Conservation (phyloP, 2,113 vertebrate genomes). For the Monopterus albus region DNA sequence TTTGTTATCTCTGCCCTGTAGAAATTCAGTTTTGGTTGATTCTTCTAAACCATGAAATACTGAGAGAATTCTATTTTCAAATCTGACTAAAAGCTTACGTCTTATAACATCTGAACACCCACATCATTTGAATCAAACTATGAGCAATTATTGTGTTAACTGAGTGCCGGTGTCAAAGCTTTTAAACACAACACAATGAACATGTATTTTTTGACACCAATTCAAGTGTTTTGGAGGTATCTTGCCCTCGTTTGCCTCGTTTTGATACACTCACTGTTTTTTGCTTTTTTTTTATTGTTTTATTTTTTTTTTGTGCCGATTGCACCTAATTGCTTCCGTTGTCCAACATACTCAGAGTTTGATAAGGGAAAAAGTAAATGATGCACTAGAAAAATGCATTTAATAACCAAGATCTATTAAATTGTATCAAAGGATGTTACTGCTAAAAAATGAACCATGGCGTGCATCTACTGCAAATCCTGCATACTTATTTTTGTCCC, state of each 20-base stretch:
- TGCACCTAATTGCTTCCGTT: neutral
- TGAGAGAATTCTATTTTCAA: neutral
- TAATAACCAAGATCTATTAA: neutral
- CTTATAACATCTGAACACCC: too few relatives aligned
- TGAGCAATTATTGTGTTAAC: constrained; percentile 34
- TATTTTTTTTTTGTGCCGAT: neutral
- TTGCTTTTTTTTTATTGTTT: neutral
- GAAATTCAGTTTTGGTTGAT: neutral
- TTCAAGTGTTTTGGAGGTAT: constrained; percentile 14
- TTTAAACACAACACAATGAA: constrained; percentile 10
- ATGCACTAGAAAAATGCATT: neutral
- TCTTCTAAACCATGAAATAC: constrained; percentile 12
- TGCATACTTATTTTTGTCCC: neutral
- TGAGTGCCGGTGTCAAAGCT: constrained; percentile 15
- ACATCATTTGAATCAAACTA: neutral
- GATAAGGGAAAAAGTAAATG: neutral
- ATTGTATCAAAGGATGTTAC: neutral
- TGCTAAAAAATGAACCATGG: neutral
- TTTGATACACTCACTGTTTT: neutral
- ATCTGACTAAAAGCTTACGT: too few relatives aligned
- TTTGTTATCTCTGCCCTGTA: neutral
- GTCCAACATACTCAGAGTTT: neutral
- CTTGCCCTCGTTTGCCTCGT: neutral
- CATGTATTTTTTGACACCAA: constrained; percentile 8
- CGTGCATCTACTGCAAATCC: neutral